Base-by-base conservation (phyloP, 92 coral and sea anemone species). In the Scolanthus callimorphus region DNA sequence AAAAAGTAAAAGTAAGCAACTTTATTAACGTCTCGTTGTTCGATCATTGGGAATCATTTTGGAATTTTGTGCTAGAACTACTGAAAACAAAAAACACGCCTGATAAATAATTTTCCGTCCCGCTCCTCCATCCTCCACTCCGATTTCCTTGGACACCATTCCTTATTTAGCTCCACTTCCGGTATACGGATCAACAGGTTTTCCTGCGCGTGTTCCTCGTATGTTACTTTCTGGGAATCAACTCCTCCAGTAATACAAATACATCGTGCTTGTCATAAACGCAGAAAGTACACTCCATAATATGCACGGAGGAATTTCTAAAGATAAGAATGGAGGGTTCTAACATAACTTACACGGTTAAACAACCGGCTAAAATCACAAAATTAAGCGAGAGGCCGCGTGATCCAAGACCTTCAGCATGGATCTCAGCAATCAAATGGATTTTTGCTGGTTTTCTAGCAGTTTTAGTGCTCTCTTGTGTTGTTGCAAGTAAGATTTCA, bases 401-500 rank as follows among this genome's bases (percentile, higher is more conserved):
- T 20, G 92, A 85, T 24, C 71, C 83, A 11, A 65, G 92, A 46
- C 86, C 92, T 15, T 78, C 95, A 1, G 55, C 63, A 2, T 81
- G 85, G 79, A 51, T 76, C 20, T 77, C 90, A 6, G 57, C 73
- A 0, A 57, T 70, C 31, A 90, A 90, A 29, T 81, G 95, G 73
- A 6, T 78, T 19, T 74, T 82, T 28, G 97, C 95, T 0, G 55
- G 69, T 20, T 74, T 90, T 43, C 48, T 90, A 8, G 68, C 76
- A 23, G 17, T 82, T 15, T 21, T 69, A 17, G 70, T 90, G 25
- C 78, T 90, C 20, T 64, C 67, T 21, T 90, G 97, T 58, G 81
- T 80, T 2, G 85, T 89, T 23, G 75, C 88, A 26, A 90, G 97
- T 71, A 90, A 90, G 60, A 65, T 91, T 21, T 90, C 86, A 28